phyloP scores from a whole-genome alignment of 2,888 invertebrate genomes.

The Ischnus inquisitorius region DNA sequence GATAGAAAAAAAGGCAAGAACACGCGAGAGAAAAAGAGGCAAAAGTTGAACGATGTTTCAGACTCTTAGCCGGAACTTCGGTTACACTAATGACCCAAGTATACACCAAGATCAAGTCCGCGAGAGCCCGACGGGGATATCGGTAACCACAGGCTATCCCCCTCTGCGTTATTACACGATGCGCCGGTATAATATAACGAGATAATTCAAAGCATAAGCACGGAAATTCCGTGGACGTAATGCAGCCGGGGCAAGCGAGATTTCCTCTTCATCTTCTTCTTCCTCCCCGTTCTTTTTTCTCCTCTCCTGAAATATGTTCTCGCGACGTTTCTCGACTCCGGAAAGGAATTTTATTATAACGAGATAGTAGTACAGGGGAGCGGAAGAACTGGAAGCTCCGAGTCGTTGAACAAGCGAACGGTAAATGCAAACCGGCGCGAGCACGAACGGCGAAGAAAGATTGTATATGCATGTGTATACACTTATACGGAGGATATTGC shows the following conservation, averaged over 20 bases:
- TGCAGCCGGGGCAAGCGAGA: not conserved
- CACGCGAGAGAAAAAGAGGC: conserved; percentile 23
- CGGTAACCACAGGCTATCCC: not conserved
- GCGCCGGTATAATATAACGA: conserved; percentile 25
- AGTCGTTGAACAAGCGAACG: not conserved
- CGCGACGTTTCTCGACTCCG: conserved; percentile 2
- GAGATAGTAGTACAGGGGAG: not conserved
- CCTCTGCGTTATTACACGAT: not conserved
- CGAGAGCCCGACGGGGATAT: not conserved
- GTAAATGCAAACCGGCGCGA: not conserved
- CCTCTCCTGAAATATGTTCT: not conserved
- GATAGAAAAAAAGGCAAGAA: not conserved
- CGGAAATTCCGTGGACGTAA: not conserved
- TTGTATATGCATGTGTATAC: not conserved
- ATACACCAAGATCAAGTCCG: conserved; percentile 15
- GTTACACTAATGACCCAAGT: conserved; percentile 55
- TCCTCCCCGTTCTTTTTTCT: not conserved
- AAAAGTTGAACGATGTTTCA: conserved; percentile 21
- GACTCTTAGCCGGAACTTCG: conserved; percentile 32
- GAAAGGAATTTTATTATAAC: conserved; percentile 40
- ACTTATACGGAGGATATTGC: not conserved
- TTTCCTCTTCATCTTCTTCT: not conserved
- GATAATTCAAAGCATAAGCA: conserved; percentile 2
- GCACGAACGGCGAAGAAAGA: not conserved
- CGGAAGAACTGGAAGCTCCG: not conserved